Percentiles rank a stretch among this genome's conserved stretches.
These are phyloP conservation scores for Mamestra configurata DNA, from an alignment of 1,140 invertebrate species.

Conservation along the genomic window DNA sequence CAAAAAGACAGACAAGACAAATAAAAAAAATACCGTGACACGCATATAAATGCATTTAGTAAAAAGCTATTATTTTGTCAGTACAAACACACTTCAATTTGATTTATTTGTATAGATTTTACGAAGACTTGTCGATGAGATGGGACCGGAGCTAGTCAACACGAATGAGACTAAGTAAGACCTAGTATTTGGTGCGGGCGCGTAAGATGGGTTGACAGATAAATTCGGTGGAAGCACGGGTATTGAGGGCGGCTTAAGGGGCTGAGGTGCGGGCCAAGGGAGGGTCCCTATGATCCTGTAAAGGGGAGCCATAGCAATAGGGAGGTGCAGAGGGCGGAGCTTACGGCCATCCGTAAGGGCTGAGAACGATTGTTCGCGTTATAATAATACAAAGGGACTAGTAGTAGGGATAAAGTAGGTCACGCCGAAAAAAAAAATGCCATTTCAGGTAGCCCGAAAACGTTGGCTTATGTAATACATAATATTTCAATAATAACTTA, in stretches of 20 bases:
- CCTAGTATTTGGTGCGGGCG: too few species aligned
- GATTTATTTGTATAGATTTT: too few species aligned
- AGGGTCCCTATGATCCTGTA: background rate
- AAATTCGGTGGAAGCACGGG: too few species aligned
- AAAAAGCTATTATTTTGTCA: too few species aligned
- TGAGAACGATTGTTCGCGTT: background rate
- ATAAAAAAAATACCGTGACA: too few species aligned
- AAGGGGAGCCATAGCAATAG: background rate
- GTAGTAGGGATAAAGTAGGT: background rate
- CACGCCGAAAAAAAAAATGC: background rate
- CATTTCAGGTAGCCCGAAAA: background rate
- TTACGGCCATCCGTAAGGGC: background rate
- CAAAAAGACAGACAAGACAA: too few species aligned
- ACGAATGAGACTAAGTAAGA: too few species aligned
- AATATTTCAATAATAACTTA: background rate
- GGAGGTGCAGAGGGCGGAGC: constrained; percentile 21
- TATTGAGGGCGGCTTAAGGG: background rate
- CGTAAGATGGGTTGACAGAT: too few species aligned
- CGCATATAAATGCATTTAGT: too few species aligned
- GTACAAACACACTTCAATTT: too few species aligned
- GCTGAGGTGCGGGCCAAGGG: background rate
- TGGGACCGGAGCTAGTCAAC: too few species aligned
- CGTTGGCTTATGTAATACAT: background rate
- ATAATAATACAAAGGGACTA: background rate
- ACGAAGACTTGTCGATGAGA: too few species aligned